Base-by-base conservation (phyloP, 2,888 invertebrate species). In the Emmelina monodactyla region DNA sequence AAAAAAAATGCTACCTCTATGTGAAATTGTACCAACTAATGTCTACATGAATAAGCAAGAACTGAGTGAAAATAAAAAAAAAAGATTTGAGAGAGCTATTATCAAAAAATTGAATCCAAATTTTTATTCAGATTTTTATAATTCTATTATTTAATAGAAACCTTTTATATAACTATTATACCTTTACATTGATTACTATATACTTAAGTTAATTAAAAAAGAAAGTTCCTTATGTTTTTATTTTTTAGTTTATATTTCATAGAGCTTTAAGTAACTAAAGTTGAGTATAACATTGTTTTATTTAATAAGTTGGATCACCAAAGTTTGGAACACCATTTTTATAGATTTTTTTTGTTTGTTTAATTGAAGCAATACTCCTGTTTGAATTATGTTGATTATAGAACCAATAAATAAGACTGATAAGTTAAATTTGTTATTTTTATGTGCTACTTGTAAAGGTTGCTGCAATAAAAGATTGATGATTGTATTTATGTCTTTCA, bases 61-160 rank as follows among this genome's bases (percentile, higher is more conserved):
- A 32, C 14, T 38, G 10, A 35, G 33, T 32, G 35, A 35, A 29
- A 38, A 38, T 31, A 38, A 38, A 32, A 38, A 38, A 32, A 38
- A 38, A 32, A 35, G 35, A 35, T 30, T 38, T 22, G 30, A 22
- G 14, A 35, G 35, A 14, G 14, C 35, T 14, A 15, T 38, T 19
- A 12, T 5, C 15, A 38, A 38, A 32, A 32, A 16, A 33, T 22
- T 30, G 12, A 38, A 35, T 15, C 38, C 31, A 34, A 25, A 25
- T 25, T 19, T 33, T 25, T 33, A 28, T 33, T 28, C 22, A 1
- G 32, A 33, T 13, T 22, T 33, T 22, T 33, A 33, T 33, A 22
- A 33, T 22, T 33, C 32, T 22, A 32, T 32, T 33, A 33, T 33
- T 33, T 33, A 33, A 13, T 22, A 33, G 22, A 22, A 14, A n/a